Base-by-base conservation (phyloP, 1,140 invertebrate species). In the Drosophila punjabiensis region DNA sequence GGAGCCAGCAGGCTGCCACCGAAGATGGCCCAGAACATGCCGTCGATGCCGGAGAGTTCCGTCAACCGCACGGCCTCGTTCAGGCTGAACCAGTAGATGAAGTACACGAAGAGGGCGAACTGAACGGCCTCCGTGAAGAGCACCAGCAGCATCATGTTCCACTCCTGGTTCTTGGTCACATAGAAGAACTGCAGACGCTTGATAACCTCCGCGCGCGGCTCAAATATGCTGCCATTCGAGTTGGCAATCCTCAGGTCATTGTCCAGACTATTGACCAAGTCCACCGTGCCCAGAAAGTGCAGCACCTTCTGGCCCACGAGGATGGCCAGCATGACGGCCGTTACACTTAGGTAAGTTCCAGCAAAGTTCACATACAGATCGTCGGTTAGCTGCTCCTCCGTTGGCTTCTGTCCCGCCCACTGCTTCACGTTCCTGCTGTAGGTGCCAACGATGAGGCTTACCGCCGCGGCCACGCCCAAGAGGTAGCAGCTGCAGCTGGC, bases 161-260 rank as follows among this genome's bases (percentile, higher is more conserved):
- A 93, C 61, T 82, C 87, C 39, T 92, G 86, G 39, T 92, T 93
- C 58, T 91, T 92, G 35, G 89, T 93, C 56, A 93, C 89, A 56
- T 93, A 93, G 58, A 93, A 93, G 75, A 93, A 93, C 60, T 93
- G 74, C 56, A 91, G 77, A 1, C 82, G 77, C 60, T 92, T 92
- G 39, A 93, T 93, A 0, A 93, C 76, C 11, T 93, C 89, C 20
- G 66, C 41, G 0, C 92, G 73, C 4, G 68, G 33, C 66, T 93
- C 92, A 30, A 93, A 93, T 20, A 93, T 78, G 48, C 81, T 92
- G 41, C 89, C 87, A 55, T 93, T 93, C 5, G 76, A 77, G 61
- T 93, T 93, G 13, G 92, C 92, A 41, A 93, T 93, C 5, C 92
- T 55, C 32, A 93, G 24, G 1, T 93, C 92, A 20, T 93, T 86